Evolutionary conservation across 2,113 vertebrate genomes (phyloP), one percentile per base, ranked within the genome.

Genomic region (Chitala chitala): DNA sequence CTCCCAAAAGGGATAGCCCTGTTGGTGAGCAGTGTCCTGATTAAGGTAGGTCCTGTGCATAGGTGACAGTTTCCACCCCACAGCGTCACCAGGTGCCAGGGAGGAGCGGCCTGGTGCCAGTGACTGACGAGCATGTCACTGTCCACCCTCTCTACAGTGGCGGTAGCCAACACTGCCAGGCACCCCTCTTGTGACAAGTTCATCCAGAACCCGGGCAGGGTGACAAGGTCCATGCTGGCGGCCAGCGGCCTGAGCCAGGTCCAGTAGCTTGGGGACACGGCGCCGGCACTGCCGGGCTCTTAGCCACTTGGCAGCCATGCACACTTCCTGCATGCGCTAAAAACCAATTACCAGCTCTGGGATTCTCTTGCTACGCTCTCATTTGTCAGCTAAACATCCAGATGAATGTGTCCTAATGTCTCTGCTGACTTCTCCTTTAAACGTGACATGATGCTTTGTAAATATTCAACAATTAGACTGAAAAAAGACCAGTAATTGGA

Each of bases 11-110:
- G 76, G n/a, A n/a, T 76, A 78, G 61, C 81, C 68, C 63, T 63
- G 73, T 65, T 78, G 76, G 69, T 38, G 63, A 64, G 76, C 75
- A 61, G 26, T 69, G 71, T 73, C 71, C 73, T 70, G 73, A n/a
- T 78, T 81, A 74, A 79, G 76, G 50, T 72, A 65, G 76, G 79
- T 73, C 79, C 55, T 69, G 75, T 77, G 64, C 78, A 78, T 81
- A 78, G 78, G 76, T 78, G 76, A 81, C 81, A 76, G 72, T 53
- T 51, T 17, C 46, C 48, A 33, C 48, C 26, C 81, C 78, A 74
- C 64, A n/a, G 63, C 66, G 31, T 72, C 78, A 51, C 78, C 51
- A 61, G 58, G 73, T 53, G 61, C 66, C 70, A 79, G 58, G 36
- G 53, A 76, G 68, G 75, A 24, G 65, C 59, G 78, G 29, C 33